Conservation (phyloP, 2,797 vertebrate species). For the Carapus acus region DNA sequence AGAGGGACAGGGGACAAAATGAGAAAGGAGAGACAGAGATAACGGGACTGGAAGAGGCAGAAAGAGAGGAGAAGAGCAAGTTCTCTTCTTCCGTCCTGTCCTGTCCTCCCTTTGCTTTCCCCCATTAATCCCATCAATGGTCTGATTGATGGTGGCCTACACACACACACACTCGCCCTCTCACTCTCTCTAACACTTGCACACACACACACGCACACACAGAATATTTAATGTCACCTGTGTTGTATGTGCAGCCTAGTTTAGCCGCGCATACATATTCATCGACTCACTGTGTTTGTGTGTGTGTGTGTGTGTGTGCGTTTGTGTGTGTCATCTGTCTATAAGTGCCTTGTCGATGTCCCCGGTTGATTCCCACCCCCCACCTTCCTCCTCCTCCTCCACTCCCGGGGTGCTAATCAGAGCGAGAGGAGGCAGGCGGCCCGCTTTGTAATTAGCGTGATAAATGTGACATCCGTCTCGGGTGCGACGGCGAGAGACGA, state of each 20-base stretch:
- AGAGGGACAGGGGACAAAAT: no score
- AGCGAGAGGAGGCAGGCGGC: slow-evolving; percentile 18
- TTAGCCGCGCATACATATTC: slow-evolving; percentile 52
- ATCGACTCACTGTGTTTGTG: slow-evolving; percentile 48
- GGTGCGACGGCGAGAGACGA: slow-evolving; percentile 21
- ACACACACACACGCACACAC: slow-evolving; percentile 2
- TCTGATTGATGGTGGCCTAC: slow-evolving; percentile 18
- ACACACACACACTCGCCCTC: slow-evolving; percentile 18
- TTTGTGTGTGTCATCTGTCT: not conserved
- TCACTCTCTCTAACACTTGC: slow-evolving; percentile 10
- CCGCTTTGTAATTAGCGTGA: slow-evolving; percentile 56
- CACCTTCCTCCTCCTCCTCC: slow-evolving; percentile 5
- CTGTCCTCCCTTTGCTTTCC: no score
- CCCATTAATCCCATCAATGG: slow-evolving; percentile 22
- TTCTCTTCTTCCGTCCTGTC: no score
- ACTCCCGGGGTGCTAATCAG: no score
- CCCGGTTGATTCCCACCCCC: slow-evolving; percentile 10
- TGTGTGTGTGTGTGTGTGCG: slow-evolving; percentile 3
- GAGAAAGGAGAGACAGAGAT: no score
- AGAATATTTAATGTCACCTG: slow-evolving; percentile 19
- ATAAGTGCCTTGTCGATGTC: not conserved
- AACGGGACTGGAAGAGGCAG: no score
- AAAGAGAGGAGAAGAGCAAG: no score
- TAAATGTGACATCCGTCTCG: slow-evolving; percentile 54
- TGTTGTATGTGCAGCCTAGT: slow-evolving; percentile 23